These are phyloP conservation scores for Salvelinus sp. DNA, from an alignment of 2,113 vertebrate genomes.

Conservation along the genomic window DNA sequence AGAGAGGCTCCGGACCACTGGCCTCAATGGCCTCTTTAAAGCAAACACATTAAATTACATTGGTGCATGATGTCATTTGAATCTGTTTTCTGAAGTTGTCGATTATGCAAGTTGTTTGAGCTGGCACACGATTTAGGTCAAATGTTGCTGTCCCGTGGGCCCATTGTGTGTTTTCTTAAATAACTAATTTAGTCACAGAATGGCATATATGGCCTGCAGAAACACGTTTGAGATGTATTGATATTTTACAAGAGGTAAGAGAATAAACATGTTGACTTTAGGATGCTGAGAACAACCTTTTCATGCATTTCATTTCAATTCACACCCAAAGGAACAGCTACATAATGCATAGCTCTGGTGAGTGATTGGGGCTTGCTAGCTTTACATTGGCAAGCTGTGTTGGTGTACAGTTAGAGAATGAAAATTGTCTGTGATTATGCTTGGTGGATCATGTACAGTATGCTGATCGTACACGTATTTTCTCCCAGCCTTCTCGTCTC, in stretches of 20 bases:
- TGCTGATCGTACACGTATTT: slow-evolving; percentile 50
- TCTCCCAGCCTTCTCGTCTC: slow-evolving; percentile 7
- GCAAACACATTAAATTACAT: slow-evolving; percentile 52
- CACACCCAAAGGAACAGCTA: not conserved
- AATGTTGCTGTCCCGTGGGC: slow-evolving; percentile 24
- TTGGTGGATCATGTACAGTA: slow-evolving; percentile 21
- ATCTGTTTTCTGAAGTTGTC: slow-evolving; percentile 51
- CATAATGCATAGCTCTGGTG: not conserved
- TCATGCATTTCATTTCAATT: not conserved
- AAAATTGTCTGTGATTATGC: slow-evolving; percentile 21
- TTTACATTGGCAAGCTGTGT: not conserved
- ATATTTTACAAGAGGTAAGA: not conserved
- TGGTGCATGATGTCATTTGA: slow-evolving; percentile 60
- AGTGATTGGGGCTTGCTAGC: not conserved
- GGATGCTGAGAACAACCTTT: slow-evolving; percentile 1
- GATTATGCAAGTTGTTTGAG: slow-evolving; percentile 42
- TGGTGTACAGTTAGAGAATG: slow-evolving; percentile 10
- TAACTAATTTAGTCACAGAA: slow-evolving; percentile 18
- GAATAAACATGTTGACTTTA: not conserved
- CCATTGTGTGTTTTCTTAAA: slow-evolving; percentile 26
- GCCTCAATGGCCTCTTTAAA: slow-evolving; percentile 47
- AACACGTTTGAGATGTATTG: slow-evolving; percentile 9
- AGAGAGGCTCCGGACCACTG: slow-evolving; percentile 35
- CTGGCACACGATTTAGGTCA: slow-evolving; percentile 54
- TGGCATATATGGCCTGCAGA: slow-evolving; percentile 4